Evolutionary conservation across 2,888 invertebrate genomes (phyloP), one percentile per base, ranked within the genome.

Genomic region (Epirrhoe alternata): DNA sequence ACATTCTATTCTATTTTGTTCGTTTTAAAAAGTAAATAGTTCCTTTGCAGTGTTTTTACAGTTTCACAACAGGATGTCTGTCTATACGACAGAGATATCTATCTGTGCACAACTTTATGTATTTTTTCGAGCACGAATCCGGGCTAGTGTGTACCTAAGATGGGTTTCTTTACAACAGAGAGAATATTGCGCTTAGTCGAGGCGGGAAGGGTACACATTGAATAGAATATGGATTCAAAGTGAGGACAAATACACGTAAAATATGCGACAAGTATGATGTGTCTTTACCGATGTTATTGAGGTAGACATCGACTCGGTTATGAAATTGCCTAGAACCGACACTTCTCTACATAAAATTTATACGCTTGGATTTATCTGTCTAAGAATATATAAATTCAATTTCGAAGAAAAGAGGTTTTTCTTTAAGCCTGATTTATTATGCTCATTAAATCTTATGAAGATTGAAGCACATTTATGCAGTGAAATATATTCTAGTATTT

Each of bases 201-300:
- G 70, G 64, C 69, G 68, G 72, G 61, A 63, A 33, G n/a, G 56
- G 68, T 69, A 74, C 72, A 77, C 69, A 75, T 71, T 74, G 72
- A 73, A 74, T 73, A 68, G 71, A 72, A 75, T 76, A 78, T 77
- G 73, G 74, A 76, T 64, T 75, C 70, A 65, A 51, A 35, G 68
- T 63, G 67, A 64, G 71, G 35, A 51, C 61, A 64, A 66, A 56
- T 49, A 63, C 60, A 58, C 56, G 64, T 56, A 69, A 63, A 68
- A 54, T 52, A 61, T 47, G 66, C 52, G 56, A 52, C 55, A 73
- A 67, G 60, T 73, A 67, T 55, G 60, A 61, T 69, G 54, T 68
- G 59, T 53, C 54, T 60, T 52, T 45, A 49, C 54, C 31, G 24
- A 61, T 61, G 33, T 61, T 54, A 49, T 54, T 38, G 49, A 35